Evolutionary conservation across 2,797 vertebrate species (phyloP), one percentile per base, ranked within the genome.

Genomic region (Melanotaenia maccullochi): DNA sequence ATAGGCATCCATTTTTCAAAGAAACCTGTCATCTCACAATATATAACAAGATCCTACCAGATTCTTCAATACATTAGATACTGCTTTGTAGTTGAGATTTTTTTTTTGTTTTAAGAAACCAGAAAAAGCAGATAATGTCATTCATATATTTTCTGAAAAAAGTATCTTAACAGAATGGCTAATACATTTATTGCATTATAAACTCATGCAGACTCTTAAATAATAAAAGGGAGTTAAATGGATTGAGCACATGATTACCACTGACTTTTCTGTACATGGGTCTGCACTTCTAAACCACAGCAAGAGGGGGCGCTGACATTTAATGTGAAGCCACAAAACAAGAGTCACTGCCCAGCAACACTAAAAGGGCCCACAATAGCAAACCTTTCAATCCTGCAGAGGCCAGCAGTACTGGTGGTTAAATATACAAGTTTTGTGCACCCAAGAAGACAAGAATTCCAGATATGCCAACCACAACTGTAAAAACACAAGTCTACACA

Each of bases 401-500:
- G 71, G 64, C 70, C 72, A 81, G 87, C 84, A 86, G 81, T 77
- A 87, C 87, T 52, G 36, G 81, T 57, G 65, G 82, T 89, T 91
- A 91, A 92, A 93, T 87, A 93, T 90, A 91, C 88, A 90, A 76
- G 75, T 61, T 85, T 61, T 3, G 28, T 47, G 71, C 67, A 65
- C 60, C 62, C 78, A 69, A 80, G 74, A 60, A 81, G 83, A 65
- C 76, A 87, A 83, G 90, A 93, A 94, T 94, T 76, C 83, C 71
- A 92, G 81, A 91, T 81, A 94, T 89, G 84, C 82, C 44, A 12
- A 86, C 93, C 91, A 73, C 90, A 84, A 91, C 85, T 86, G 71
- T 83, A 81, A 91, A 86, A 89, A 88, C 82, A 88, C 61, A 76
- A 83, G 64, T 73, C 82, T 60, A 73, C 76, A 73, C 73, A 73